phyloP scores from a whole-genome alignment of 1,140 invertebrate genomes.

The Panulirus ornatus region DNA sequence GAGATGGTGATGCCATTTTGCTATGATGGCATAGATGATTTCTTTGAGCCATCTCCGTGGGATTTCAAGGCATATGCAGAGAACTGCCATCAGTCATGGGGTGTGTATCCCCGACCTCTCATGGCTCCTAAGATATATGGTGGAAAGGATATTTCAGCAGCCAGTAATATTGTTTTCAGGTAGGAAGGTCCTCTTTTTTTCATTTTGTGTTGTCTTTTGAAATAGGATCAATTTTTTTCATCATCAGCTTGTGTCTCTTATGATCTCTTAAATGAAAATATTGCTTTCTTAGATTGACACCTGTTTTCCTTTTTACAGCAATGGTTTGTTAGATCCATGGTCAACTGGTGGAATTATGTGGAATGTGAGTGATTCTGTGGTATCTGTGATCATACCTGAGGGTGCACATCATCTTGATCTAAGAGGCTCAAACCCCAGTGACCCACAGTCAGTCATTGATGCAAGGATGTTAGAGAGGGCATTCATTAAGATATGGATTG shows the following conservation, averaged over 20 bases:
- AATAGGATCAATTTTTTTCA: too few species aligned
- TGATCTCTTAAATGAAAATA: too few species aligned
- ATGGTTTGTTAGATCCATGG: constrained; percentile 96
- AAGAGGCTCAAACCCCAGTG: constrained; percentile 84
- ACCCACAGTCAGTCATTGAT: constrained; percentile 85
- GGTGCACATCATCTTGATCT: constrained; percentile 96
- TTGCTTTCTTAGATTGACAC: too few species aligned
- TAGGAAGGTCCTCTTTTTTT: constrained; percentile 75
- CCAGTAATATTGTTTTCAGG: constrained; percentile 92
- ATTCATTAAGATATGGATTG: constrained; percentile 86
- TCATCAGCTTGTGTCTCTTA: too few species aligned
- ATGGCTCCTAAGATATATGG: constrained; percentile 89
- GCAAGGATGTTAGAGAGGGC: constrained; percentile 85
- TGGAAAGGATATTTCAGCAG: constrained; percentile 84
- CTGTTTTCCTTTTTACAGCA: constrained; percentile 81
- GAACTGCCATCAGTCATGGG: constrained; percentile 85
- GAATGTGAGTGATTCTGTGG: constrained; percentile 83
- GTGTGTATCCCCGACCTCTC: constrained; percentile 83
- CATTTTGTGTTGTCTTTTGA: background rate
- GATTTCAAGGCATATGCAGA: constrained; percentile 84
- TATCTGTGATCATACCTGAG: constrained; percentile 90
- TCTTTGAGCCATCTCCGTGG: constrained; percentile 90
- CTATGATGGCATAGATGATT: constrained; percentile 86
- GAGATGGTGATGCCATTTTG: constrained; percentile 98
- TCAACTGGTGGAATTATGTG: constrained; percentile 91